Evolutionary conservation across 2,113 vertebrate species (phyloP), one percentile per base, ranked within the genome.

Genomic region (Aythya baeri): DNA sequence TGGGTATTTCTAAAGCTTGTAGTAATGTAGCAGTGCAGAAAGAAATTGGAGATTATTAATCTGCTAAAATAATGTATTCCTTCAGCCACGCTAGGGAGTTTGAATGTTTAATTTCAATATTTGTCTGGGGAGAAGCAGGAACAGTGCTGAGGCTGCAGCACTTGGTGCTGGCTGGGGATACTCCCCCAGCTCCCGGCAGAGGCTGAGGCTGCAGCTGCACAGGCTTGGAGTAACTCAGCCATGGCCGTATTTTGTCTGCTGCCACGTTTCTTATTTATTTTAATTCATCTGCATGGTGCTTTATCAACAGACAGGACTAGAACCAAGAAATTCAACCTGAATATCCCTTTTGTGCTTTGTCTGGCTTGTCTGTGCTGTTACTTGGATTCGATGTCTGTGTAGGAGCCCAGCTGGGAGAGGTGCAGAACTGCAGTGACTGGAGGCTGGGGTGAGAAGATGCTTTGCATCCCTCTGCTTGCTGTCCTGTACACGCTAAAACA

Each of bases 11-110:
- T 79, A 59, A 83, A 87, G 25, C 23, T 85, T 86, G 41, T 23
- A 85, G 41, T 74, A 91, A 83, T 75, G 22, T 83, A 91, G 74
- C 5, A n/a, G 31, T 38, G 21, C 63, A 86, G 63, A 88, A 75
- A 65, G 61, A 63, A 84, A 81, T 83, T 55, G 50, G n/a, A 88
- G 71, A 79, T 91, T 86, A 80, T 83, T 86, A 94, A 70, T 88
- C 86, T 76, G 18, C 38, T 80, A 65, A 91, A 92, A 88, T 26
- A 76, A 46, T 41, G 16, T 27, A 29, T 70, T 55, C 29, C 49
- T 78, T 81, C 66, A 63, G 70, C 72, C 18, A 71, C 36, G 17
- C 46, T 7, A 12, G 63, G n/a, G 61, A 63, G 21, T 80, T 59
- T 58, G n/a, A 70, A 41, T 68, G 9, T 76, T 82, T 27, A 43